A percentile compares a stretch with the other conserved stretches of the same genome.
Conservation (phyloP, 1,140 invertebrate genomes). For the Brachionus sp. region DNA sequence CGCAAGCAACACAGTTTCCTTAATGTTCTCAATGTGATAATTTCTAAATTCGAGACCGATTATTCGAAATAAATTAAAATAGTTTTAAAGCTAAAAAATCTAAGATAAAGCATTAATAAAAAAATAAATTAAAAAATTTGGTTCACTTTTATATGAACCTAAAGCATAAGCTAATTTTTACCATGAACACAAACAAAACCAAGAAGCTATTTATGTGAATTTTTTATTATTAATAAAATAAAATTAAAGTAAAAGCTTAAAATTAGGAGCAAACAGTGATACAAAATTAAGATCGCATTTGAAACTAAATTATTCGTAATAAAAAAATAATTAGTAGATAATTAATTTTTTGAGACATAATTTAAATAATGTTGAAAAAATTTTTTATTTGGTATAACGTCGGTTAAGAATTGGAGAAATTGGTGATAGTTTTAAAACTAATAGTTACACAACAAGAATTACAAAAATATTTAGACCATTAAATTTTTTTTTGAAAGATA, state of each 20-base stretch:
- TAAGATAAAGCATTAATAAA: neutral
- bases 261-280: neutral
- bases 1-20: neutral
- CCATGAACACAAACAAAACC: slow-evolving; percentile 5
- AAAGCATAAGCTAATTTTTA: neutral
- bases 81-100: neutral
- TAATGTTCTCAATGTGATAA: slow-evolving; percentile 25
- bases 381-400: neutral
- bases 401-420: neutral
- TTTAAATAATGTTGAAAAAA: neutral
- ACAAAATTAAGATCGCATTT: neutral
- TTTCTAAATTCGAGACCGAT: slow-evolving; percentile 24
- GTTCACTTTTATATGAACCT: slow-evolving; percentile 42
- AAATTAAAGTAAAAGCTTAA: neutral
- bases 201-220: slow-evolving; percentile 3
- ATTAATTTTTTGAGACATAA: neutral
- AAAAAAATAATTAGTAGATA: neutral
- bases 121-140: neutral
- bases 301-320: neutral
- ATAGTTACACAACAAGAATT: neutral
- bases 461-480: neutral
- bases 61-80: neutral
- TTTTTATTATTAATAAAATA: neutral
- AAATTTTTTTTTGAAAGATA: neutral
- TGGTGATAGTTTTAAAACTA: neutral